A percentile compares a stretch with the other conserved stretches of the same genome.
Conservation (phyloP, 2,797 vertebrate species). For the Benthosema pterotum region DNA sequence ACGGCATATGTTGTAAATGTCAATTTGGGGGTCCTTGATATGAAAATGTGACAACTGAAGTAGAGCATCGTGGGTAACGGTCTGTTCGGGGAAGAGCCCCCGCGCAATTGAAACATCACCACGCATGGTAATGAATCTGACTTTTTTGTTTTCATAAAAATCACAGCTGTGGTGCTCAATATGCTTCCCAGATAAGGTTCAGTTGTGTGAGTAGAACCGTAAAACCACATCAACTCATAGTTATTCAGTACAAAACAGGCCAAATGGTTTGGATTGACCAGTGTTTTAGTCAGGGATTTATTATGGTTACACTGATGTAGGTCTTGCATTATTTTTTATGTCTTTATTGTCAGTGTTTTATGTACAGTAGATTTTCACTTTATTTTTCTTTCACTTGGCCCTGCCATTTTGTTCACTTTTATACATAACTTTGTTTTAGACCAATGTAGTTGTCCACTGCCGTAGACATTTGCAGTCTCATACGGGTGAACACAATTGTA, state of each 20-base stretch:
- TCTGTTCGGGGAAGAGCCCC: too few relatives aligned
- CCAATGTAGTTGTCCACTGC: not conserved
- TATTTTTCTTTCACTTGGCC: constrained; percentile 1
- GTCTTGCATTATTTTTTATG: constrained; percentile 1
- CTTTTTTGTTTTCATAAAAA: constrained; percentile 3
- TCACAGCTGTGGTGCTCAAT: constrained; percentile 14
- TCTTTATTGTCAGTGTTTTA: constrained; percentile 8
- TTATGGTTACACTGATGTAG: not conserved
- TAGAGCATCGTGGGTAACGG: too few relatives aligned
- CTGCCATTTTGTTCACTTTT: constrained; percentile 1
- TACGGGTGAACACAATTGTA: constrained; percentile 2
- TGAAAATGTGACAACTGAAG: too few relatives aligned
- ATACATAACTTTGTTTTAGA: not conserved
- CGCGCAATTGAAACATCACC: too few relatives aligned
- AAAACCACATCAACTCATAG: too few relatives aligned
- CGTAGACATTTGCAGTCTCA: constrained; percentile 20
- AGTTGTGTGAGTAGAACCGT: too few relatives aligned
- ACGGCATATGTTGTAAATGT: too few relatives aligned
- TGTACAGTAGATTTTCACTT: constrained; percentile 1
- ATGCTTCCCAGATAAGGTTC: not conserved
- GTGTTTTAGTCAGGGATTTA: constrained; percentile 15
- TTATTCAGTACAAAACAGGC: not conserved
- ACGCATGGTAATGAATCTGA: too few relatives aligned
- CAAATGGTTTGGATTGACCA: not conserved
- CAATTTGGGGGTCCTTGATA: too few relatives aligned